Percentiles rank a stretch among this genome's conserved stretches.
phyloP scores from a whole-genome alignment of 2,113 vertebrate species.

The Peucedramus taeniatus region DNA sequence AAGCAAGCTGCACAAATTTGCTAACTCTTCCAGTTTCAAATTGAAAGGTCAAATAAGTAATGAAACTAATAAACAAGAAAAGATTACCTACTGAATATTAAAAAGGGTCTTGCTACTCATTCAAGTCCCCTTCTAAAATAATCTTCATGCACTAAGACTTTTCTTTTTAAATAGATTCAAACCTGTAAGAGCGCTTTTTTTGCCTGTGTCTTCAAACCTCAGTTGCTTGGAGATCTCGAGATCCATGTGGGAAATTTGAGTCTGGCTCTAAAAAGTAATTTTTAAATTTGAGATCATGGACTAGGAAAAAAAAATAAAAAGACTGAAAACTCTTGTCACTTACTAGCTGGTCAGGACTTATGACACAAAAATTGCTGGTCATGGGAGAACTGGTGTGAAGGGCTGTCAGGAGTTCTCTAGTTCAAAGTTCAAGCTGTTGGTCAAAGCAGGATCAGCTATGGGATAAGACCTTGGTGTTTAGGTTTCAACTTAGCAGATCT shows the following conservation, averaged over 20 bases:
- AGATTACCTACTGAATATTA: not conserved
- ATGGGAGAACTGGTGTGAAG: not conserved
- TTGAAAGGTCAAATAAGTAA: slow-evolving; percentile 4
- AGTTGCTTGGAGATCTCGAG: not conserved
- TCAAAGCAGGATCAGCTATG: not conserved
- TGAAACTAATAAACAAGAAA: slow-evolving; percentile 14
- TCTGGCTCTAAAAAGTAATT: not conserved
- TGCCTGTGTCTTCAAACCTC: not conserved
- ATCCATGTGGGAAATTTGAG: not conserved
- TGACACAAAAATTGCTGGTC: not conserved
- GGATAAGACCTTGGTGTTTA: not conserved
- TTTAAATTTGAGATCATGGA: not conserved
- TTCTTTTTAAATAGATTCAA: not conserved
- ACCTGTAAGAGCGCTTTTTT: accelerated
- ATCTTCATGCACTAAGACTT: not conserved
- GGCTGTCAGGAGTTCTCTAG: not conserved
- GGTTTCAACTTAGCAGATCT: not conserved
- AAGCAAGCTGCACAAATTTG: not conserved
- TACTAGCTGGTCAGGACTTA: not conserved
- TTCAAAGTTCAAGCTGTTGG: not conserved
- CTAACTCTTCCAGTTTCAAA: not conserved
- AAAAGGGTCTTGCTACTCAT: not conserved
- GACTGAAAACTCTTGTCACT: accelerated
- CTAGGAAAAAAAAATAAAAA: too few species aligned
- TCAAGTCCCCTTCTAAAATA: not conserved